Base-by-base conservation (phyloP, 2,797 vertebrate species). In the Enteromius viviparus region DNA sequence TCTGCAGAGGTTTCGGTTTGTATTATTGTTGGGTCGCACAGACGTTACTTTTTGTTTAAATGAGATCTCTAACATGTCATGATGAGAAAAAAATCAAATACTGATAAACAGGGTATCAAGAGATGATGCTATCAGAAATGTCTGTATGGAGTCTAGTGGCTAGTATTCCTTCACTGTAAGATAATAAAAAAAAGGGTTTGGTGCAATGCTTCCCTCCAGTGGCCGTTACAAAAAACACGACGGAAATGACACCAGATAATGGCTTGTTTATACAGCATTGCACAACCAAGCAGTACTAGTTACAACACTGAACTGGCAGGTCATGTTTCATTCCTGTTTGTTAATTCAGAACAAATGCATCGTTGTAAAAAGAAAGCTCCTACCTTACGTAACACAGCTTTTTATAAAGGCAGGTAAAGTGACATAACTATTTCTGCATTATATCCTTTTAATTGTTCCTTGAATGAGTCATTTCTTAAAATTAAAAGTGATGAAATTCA, bases 121-220 rank as follows among this genome's bases (percentile, higher is more conserved):
- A 3, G 19, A 11, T 37, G 51, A 1, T 75, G 19, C 21, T 15
- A 12, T 55, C 6, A 23, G 1, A 40, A 58, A 15, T n/a, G 19
- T 55, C 11, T 75, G 49, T 9, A n/a, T 55, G 21, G 32, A 1
- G 6, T 51, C 29, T 21, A 29, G 4, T 19, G 45, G 8, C 49
- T 26, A 26, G 26, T 42, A 29, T 26, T 9, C 15, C 60, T 64
- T 6, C 2, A n/a, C 65, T 37, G 2, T 3, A 68, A 40, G 64
- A 66, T 17, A 37, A 37, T 12, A 23, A 55, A 7, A 34, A 3
- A 53, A 53, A 29, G 29, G 7, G 21, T 14, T 21, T 6, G 15
- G 32, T 55, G 6, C 37, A 6, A 11, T 34, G 66, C 76, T 81
- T 86, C 87, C 78, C 6, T 74, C 88, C 89, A 66, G 45, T 80